Percentiles rank a stretch among this genome's conserved stretches.
These are phyloP conservation scores for Notoglanidium macrostoma DNA, from an alignment of 2,797 vertebrate genomes.

Conservation along the genomic window DNA sequence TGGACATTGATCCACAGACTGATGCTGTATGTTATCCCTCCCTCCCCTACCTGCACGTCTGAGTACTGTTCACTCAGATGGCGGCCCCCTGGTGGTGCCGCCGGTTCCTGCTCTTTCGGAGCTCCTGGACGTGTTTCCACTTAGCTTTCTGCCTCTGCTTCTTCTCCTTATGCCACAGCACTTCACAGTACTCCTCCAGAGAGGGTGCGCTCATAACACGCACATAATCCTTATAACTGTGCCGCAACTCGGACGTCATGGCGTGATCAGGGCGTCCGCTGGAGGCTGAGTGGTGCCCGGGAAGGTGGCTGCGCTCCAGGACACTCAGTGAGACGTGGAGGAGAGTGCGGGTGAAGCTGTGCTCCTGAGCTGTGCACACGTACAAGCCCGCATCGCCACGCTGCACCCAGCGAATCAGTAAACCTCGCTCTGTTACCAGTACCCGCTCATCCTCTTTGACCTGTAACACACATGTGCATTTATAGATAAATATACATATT, in stretches of 20 bases:
- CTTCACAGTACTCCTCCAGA: slow-evolving; percentile 94
- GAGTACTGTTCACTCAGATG: slow-evolving; percentile 13
- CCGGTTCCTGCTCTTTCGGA: slow-evolving; percentile 92
- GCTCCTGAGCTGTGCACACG: slow-evolving; percentile 89
- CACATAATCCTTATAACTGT: slow-evolving; percentile 94
- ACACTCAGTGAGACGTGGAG: slow-evolving; percentile 85
- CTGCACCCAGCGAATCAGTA: slow-evolving; percentile 90
- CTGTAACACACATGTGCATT: slow-evolving; percentile 64
- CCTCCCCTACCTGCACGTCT: not conserved
- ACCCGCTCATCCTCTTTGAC: slow-evolving; percentile 87
- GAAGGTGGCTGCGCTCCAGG: slow-evolving; percentile 84
- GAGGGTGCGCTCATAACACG: slow-evolving; percentile 85
- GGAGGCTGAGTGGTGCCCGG: slow-evolving; percentile 71
- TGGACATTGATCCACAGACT: not conserved
- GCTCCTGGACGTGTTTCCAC: slow-evolving; percentile 95
- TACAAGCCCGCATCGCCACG: slow-evolving; percentile 84
- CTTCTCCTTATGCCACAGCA: slow-evolving; percentile 90
- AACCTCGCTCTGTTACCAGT: slow-evolving; percentile 85
- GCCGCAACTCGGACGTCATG: slow-evolving; percentile 76
- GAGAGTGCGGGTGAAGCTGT: slow-evolving; percentile 87
- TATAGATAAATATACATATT: slow-evolving; percentile 7
- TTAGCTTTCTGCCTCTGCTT: slow-evolving; percentile 82
- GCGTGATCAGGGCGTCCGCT: slow-evolving; percentile 77
- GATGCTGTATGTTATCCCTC: not conserved
- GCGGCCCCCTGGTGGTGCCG: slow-evolving; percentile 75